Evolutionary conservation across 2,797 vertebrate species (phyloP), one percentile per base, ranked within the genome.

Genomic region (Simalia tracyae): DNA sequence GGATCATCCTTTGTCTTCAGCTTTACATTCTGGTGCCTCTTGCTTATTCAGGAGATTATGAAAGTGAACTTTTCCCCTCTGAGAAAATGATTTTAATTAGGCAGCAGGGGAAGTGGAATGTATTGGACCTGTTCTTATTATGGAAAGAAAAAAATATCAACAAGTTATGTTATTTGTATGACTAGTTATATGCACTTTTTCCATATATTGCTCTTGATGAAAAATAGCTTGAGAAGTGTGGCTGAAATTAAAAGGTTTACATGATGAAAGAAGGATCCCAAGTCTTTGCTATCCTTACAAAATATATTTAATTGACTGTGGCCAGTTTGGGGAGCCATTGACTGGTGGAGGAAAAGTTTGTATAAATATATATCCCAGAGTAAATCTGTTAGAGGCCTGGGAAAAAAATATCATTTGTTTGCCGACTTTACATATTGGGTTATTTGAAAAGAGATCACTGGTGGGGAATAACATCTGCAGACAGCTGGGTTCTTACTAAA

Each of bases 1-100:
- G 14, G 0, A 89, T 92, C 87, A 91, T 9, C 72, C 63, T 24
- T 11, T 90, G 19, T 84, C 64, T 88, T 72, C 91, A 94, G 36
- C 6, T 92, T 92, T n/a, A 59, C 22, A 56, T 26, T 94, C 91
- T 50, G 63, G 2, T 90, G 28, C 28, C 92, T 85, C 6, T 87
- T 0, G 86, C 3, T 94, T 87, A 60, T 63, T 22, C 5, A 59
- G 24, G 46, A 19, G 68, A 92, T 26, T 81, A 91, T 89, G 36
- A 90, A 0, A 0, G 0, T 28, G 5, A 26, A 92, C 3, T 0
- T 93, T 87, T 91, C 0, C 91, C 17, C 10, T 76, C 26, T 85
- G 19, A 4, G 64, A 66, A n/a, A 91, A 86, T 93, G 50, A 89
- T 72, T 26, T 89, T 92, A 59, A 54, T 81, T 61, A 9, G 31